phyloP scores from a whole-genome alignment of 2,113 vertebrate species.

The Morone chrysops region DNA sequence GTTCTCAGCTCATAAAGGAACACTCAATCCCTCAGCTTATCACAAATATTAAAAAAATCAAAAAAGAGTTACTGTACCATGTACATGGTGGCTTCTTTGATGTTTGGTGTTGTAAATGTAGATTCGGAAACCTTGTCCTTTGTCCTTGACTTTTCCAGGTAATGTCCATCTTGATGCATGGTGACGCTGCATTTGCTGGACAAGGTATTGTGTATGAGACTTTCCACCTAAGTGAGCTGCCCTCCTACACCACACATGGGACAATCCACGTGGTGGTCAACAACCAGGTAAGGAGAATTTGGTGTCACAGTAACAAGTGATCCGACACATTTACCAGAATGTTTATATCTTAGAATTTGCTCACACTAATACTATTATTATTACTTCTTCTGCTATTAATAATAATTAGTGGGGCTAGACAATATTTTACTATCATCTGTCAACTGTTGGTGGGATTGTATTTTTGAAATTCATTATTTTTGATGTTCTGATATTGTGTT shows the following conservation, averaged over 20 bases:
- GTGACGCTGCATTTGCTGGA: slow-evolving; percentile 92
- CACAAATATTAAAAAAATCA: too few relatives aligned
- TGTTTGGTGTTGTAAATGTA: too few relatives aligned
- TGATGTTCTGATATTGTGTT: background rate
- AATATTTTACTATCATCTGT: background rate
- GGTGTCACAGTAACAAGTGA: background rate
- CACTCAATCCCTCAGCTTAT: too few relatives aligned
- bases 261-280: slow-evolving; percentile 95
- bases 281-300: slow-evolving; percentile 88
- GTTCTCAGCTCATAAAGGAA: too few relatives aligned
- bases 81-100: background rate
- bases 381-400: background rate
- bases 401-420: background rate
- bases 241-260: slow-evolving; percentile 92
- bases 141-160: slow-evolving; percentile 84
- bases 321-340: background rate
- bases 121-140: too few relatives aligned
- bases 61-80: background rate
- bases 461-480: background rate
- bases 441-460: background rate
- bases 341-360: background rate
- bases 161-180: slow-evolving; percentile 93
- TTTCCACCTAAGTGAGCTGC: slow-evolving; percentile 93
- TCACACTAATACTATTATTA: background rate
- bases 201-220: slow-evolving; percentile 96